These are phyloP conservation scores for Rhabdophis nuchalis DNA, from an alignment of 2,797 vertebrate species.

Conservation along the genomic window DNA sequence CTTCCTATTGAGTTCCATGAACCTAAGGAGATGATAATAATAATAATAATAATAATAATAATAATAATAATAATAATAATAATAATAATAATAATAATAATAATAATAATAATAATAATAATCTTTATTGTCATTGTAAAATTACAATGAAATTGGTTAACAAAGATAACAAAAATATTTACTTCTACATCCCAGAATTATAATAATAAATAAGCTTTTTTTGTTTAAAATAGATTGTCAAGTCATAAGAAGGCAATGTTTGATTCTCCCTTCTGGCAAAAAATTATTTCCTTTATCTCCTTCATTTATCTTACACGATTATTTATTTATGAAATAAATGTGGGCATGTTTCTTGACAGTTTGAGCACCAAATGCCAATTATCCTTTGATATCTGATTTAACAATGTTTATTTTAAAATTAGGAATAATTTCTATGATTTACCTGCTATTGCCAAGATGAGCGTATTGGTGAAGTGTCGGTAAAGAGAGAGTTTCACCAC, in stretches of 20 bases:
- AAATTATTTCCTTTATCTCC: neutral
- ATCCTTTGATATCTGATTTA: neutral
- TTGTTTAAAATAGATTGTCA: neutral
- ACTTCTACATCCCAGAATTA: neutral
- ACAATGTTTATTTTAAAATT: neutral
- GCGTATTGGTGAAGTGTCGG: conserved; percentile 94
- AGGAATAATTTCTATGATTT: conserved; percentile 54
- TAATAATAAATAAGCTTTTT: neutral
- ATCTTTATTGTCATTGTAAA: too few species aligned
- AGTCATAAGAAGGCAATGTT: neutral
- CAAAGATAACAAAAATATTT: neutral
- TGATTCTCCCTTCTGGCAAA: neutral
- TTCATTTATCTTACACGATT: neutral
- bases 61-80: too few species aligned
- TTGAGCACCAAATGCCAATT: neutral
- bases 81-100: too few species aligned
- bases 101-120: too few species aligned
- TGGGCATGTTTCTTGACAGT: neutral
- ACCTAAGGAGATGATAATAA: neutral
- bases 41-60: too few species aligned
- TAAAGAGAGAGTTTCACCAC: conserved; percentile 92
- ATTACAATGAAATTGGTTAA: too few species aligned
- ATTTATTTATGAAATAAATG: neutral
- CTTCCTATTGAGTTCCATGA: neutral
- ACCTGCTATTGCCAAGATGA: conserved; percentile 93